Percentiles rank a stretch among this genome's conserved stretches.
Evolutionary conservation across 2,113 vertebrate genomes (phyloP).

Genomic region (Anser cygnoides): DNA sequence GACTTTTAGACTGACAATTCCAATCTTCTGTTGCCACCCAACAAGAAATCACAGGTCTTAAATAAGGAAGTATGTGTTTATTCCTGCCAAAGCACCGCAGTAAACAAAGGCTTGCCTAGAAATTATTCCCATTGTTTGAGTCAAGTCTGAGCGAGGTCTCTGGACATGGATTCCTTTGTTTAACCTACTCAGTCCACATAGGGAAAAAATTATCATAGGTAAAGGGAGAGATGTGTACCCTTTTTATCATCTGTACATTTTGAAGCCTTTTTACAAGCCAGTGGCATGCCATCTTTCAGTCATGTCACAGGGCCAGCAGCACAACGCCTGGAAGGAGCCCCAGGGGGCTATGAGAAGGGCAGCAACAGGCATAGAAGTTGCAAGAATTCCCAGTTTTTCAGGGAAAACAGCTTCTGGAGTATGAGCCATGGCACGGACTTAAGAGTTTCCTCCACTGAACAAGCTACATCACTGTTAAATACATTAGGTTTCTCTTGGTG

Average conservation of each 20-base stretch:
- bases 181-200: rapidly evolving
- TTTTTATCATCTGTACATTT: neutral
- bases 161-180: neutral
- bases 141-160: neutral
- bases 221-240: neutral
- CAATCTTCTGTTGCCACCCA: neutral
- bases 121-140: neutral
- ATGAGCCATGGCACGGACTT: neutral
- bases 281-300: neutral
- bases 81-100: neutral
- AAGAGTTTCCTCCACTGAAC: neutral
- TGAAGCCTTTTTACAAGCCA: neutral
- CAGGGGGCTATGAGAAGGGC: neutral
- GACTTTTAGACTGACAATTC: neutral
- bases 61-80: neutral
- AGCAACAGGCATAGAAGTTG: neutral
- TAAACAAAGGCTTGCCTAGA: neutral
- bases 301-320: neutral
- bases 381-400: neutral
- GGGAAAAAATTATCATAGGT: neutral
- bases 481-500: neutral
- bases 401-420: neutral
- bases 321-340: neutral
- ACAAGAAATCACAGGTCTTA: neutral
- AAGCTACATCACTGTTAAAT: neutral